Evolutionary conservation across 2,888 invertebrate species (phyloP), one percentile per base, ranked within the genome.

Genomic region (Bellardia bayeri): DNA sequence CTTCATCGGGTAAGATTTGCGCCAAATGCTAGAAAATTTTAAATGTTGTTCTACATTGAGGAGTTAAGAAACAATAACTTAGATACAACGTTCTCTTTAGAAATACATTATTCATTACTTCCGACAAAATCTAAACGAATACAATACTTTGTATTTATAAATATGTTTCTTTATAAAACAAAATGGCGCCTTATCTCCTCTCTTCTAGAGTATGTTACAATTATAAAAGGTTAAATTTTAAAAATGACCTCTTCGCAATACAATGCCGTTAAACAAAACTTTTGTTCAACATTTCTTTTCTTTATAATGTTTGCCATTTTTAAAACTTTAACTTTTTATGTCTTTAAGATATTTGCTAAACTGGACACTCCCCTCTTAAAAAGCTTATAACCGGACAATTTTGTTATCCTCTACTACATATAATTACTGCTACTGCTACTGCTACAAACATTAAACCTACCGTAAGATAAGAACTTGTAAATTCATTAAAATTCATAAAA

Each of bases 401-500:
- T 51, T 2, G 16, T 54, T 54, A 16, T 37, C 23, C 9, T 63
- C 14, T 33, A 6, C 33, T 37, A 72, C 6, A 42, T 40, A 49
- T 16, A 13, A 37, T 14, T 51, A 7, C 71, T 42, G 63, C 13
- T 13, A 7, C 71, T 42, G 63, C 13, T 13, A 45, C 45, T 45
- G 6, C 66, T 30, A 54, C 16, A 72, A 58, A 80, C 37, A 30
- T 82, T 49, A 76, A 69, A 58, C 33, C 66, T 72, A 51, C 42
- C 58, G 82, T 88, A 82, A 86, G 88, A 76, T 84, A 90, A 90
- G 90, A 92, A 90, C 91, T 91, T 91, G 90, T 90, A 91, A 91
- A 92, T 91, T 90, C 91, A 91, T 92, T 91, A 91, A 92, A 91
- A 91, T 91, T 91, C 91, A 90, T 84, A 84, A 69, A 88, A 58